Conservation (phyloP, 53 echinoderm and acorn worm species). For the Henricia sp. region DNA sequence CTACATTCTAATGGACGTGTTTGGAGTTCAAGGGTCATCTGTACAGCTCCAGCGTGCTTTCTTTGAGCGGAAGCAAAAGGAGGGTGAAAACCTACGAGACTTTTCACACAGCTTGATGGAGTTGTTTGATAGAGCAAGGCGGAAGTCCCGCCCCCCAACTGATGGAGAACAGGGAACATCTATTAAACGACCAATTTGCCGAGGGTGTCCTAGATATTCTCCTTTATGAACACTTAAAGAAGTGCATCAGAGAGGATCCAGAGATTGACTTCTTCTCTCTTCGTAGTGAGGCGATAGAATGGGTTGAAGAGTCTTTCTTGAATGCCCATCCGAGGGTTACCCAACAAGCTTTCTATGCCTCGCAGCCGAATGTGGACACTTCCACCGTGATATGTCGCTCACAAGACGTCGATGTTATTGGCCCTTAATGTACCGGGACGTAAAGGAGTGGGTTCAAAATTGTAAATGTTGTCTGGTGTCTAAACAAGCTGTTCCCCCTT, state of each 20-base stretch:
- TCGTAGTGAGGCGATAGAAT: background rate
- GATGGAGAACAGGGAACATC: background rate
- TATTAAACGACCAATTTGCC: slow-evolving; percentile 7
- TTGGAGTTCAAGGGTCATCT: no score
- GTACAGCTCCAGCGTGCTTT: no score
- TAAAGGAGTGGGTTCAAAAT: background rate
- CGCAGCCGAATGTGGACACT: slow-evolving; percentile 6
- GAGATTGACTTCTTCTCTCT: slow-evolving; percentile 2
- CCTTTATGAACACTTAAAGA: background rate
- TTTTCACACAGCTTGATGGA: no score
- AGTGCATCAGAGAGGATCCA: background rate
- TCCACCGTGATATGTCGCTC: background rate
- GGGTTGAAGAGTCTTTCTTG: slow-evolving; percentile 17
- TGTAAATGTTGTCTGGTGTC: background rate
- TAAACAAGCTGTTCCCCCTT: background rate
- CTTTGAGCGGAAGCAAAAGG: no score
- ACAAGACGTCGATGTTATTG: background rate
- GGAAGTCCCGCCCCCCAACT: no score
- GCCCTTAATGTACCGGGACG: background rate
- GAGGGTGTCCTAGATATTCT: background rate
- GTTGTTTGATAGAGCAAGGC: slow-evolving; percentile 5
- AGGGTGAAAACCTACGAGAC: no score
- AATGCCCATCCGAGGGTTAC: background rate
- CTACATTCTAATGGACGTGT: no score
- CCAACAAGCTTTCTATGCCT: background rate